Conservation (phyloP, 64 coral and sea anemone genomes). For the Montipora sp. region DNA sequence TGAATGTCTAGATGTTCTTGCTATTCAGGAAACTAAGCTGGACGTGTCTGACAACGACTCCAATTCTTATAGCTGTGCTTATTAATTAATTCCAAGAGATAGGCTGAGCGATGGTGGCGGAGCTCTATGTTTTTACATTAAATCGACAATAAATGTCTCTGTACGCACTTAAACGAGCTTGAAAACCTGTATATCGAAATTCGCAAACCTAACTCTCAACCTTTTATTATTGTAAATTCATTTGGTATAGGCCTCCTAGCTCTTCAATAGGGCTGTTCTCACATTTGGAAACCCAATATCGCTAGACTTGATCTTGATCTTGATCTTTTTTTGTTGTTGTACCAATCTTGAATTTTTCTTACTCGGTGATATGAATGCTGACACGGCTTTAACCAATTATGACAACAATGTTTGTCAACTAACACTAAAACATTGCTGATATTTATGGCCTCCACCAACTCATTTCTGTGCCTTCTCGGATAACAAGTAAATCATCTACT, state of each 20-base stretch:
- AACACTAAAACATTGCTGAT: not conserved
- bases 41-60: not conserved
- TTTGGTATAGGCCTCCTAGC: not conserved
- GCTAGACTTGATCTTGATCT: no score
- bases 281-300: no score
- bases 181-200: no score
- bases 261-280: no score
- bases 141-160: not conserved
- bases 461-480: not conserved
- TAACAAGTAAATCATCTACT: not conserved
- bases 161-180: not conserved
- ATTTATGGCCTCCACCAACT: not conserved
- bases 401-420: not conserved
- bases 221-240: not conserved
- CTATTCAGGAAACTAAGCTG: no score
- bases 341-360: no score
- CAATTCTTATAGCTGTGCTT: not conserved
- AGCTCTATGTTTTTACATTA: not conserved
- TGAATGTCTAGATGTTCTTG: no score
- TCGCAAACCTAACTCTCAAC: no score
- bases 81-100: not conserved
- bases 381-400: not conserved
- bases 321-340: no score
- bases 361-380: no score
- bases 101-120: not conserved